phyloP scores from a whole-genome alignment of 1,140 invertebrate genomes.

The Cotesia glomerata region DNA sequence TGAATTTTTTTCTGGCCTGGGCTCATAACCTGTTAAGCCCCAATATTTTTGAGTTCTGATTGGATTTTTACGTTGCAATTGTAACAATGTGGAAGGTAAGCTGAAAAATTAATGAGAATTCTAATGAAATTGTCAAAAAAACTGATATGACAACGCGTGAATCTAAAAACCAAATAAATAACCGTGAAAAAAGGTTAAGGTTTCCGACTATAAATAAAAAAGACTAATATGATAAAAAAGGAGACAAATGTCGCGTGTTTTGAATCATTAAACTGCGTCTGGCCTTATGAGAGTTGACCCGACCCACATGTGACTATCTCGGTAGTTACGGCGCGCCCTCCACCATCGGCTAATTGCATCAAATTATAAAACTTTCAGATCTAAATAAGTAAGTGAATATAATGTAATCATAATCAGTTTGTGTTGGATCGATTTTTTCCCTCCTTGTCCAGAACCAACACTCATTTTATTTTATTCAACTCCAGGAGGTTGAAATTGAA shows the following conservation, averaged over 20 bases:
- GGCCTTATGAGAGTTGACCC: slow-evolving; percentile 36
- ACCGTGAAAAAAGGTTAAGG: too few relatives aligned
- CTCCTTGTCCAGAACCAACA: neutral
- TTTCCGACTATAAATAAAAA: too few relatives aligned
- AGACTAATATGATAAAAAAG: neutral
- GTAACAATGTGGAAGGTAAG: too few relatives aligned
- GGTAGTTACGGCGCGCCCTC: slow-evolving; percentile 39
- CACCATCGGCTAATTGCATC: slow-evolving; percentile 46
- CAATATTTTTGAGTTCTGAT: too few relatives aligned
- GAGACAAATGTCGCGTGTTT: slow-evolving; percentile 7
- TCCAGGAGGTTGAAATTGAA: too few relatives aligned
- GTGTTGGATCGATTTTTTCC: neutral
- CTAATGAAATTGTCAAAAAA: too few relatives aligned
- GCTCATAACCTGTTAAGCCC: too few relatives aligned
- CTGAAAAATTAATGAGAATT: too few relatives aligned
- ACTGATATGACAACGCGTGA: too few relatives aligned
- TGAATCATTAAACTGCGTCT: slow-evolving; percentile 26
- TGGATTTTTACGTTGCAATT: too few relatives aligned
- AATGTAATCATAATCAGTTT: neutral
- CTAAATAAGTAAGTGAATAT: slow-evolving; percentile 13
- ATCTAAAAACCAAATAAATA: too few relatives aligned
- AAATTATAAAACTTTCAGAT: slow-evolving; percentile 47
- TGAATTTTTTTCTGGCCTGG: too few relatives aligned
- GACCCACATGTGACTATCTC: slow-evolving; percentile 49
- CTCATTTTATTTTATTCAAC: neutral